Evolutionary conservation across 2,888 invertebrate genomes (phyloP), one percentile per base, ranked within the genome.

Genomic region (Eristalis arbustorum): DNA sequence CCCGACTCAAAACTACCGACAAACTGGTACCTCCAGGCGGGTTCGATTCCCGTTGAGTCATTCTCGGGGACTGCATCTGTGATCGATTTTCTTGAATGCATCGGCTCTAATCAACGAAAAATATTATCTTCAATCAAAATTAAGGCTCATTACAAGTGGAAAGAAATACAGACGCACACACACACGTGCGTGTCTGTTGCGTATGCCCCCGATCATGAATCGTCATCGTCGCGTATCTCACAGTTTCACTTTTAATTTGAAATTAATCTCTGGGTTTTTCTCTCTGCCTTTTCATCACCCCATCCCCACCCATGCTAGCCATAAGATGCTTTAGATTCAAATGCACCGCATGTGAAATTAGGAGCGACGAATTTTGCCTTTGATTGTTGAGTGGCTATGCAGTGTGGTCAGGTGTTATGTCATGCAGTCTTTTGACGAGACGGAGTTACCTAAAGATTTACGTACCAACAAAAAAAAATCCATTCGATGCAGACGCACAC

Each of bases 281-380:
- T 64, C 31, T 59, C 66, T 42, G 37, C 63, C 18, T 68, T 59
- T 67, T 59, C 68, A 40, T 63, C 40, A 28, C 56, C 3, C 40
- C 34, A 49, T 42, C n/a, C 13, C 11, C 13, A 14, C 40, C 5
- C 18, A 42, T 42, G 11, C 37, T 18, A n/a, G 18, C 49, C 18
- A 8, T 49, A 49, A 49, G 49, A 49, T 49, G 49, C 18, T 49
- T 49, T 18, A 56, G 25, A 61, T 25, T 37, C 69, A 59, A 37
- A 69, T 74, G 69, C 49, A 74, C 64, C 68, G 49, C 57, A 69
- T 84, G 49, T 74, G 34, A 74, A 31, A 69, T 79, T 79, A 37
- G 66, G 72, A 42, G 63, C 74, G 59, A 71, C 80, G 80, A 84
- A 84, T 80, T 83, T 69, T 78, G 73, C 63, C 42, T 63, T 59